Base-by-base conservation (phyloP, 2,888 invertebrate genomes). In the Lamellibrachia satsuma region DNA sequence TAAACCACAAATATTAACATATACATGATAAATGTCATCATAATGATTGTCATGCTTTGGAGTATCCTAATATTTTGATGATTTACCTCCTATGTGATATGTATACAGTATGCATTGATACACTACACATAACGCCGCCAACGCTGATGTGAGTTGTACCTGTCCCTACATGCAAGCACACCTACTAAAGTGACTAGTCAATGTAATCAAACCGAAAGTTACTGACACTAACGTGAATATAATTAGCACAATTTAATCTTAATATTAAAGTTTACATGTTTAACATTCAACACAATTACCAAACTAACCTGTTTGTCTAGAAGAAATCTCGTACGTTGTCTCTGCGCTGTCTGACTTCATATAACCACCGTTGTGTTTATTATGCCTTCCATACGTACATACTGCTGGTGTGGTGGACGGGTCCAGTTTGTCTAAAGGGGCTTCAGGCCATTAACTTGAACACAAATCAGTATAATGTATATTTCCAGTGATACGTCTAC, bases 281-380 rank as follows among this genome's bases (percentile, higher is more conserved):
- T n/a, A 75, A 6, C 75, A 22, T 22, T 75, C 75, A n/a, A 22
- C 22, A 22, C 22, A 75, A 7, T 22, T 75, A 22, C 22, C 6
- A 75, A n/a, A 75, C 75, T 75, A 75, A 75, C 75, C 75, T 11
- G 75, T n/a, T 75, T 75, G 75, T 75, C 75, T 75, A 22, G 75
- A 75, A 75, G 75, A 75, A 15, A 22, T 75, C 11, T 75, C 22
- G 22, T 75, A 22, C 75, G 75, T 75, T 75, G 75, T 75, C 3
- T 15, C 75, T 22, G 75, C 6, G n/a, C 22, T 75, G 75, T 15
- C 4, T n/a, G 15, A n/a, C 75, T 6, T n/a, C 75, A 75, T 75
- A 75, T 15, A 75, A 75, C 75, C 75, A 75, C 75, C 15, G 0
- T 22, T 75, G 75, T 22, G 75, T 75, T 22, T 75, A 15, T n/a